Evolutionary conservation across 2,797 vertebrate species (phyloP).

Genomic region (Sebastes matsubarae): DNA sequence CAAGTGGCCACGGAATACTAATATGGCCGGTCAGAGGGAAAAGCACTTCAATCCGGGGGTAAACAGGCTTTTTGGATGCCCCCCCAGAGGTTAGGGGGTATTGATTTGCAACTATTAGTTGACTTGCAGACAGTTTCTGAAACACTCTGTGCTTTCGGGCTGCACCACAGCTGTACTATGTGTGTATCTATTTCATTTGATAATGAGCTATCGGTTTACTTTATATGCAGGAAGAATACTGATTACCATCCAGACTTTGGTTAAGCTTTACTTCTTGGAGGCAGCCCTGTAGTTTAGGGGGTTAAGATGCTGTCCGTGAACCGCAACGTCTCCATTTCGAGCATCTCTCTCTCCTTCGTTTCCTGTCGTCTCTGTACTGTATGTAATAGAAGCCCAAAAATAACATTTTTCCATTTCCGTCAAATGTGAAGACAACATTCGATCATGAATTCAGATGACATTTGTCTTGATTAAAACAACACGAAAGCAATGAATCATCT

Average conservation of each 20-base stretch:
- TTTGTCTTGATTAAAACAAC: not conserved
- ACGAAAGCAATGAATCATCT: not conserved
- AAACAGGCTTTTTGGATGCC: constrained; percentile 62
- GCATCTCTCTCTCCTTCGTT: not conserved
- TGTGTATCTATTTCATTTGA: not conserved
- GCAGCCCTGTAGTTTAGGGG: not conserved
- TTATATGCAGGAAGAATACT: not conserved
- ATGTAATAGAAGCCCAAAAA: not conserved
- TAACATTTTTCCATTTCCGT: not conserved
- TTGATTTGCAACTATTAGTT: constrained; percentile 57
- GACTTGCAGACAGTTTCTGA: constrained; percentile 19
- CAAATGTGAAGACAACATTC: not conserved
- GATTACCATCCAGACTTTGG: not conserved
- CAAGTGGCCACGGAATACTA: constrained; percentile 83
- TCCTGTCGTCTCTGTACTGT: not conserved
- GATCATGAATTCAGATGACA: not conserved
- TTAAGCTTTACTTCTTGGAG: not conserved
- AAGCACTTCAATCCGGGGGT: constrained; percentile 65
- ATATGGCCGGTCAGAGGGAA: constrained; percentile 68
- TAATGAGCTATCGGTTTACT: not conserved
- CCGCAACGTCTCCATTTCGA: not conserved
- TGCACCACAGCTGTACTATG: not conserved
- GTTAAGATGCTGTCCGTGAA: not conserved
- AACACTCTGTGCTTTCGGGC: not conserved
- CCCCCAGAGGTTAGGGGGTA: constrained; percentile 28